A percentile compares a stretch with the other conserved stretches of the same genome.
phyloP scores from a whole-genome alignment of 37 sponge, comb jelly and placozoan species.

The Haliclona indistincta region DNA sequence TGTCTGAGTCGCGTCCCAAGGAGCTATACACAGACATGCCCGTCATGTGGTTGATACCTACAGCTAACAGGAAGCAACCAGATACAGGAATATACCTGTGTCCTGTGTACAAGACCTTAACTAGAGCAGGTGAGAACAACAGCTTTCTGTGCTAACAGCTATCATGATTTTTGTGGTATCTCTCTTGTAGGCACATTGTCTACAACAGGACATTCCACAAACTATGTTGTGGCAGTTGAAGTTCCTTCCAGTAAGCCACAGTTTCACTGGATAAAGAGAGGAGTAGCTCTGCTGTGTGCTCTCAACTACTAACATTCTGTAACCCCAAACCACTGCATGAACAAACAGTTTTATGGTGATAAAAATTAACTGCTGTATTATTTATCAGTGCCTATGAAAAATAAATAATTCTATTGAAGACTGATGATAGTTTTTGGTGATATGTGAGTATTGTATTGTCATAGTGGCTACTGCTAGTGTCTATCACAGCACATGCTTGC shows the following conservation, averaged over 20 bases:
- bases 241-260: conserved; percentile 78
- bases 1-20: conserved; percentile 93
- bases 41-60: conserved; percentile 88
- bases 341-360: no score
- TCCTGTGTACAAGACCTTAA: conserved; percentile 98
- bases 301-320: conserved; percentile 71
- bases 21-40: conserved; percentile 96
- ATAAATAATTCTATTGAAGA: no score
- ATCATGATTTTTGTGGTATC: not conserved
- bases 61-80: conserved; percentile 79
- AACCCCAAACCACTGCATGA: no score
- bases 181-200: no score
- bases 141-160: not conserved
- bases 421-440: no score
- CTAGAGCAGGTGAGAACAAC: conserved; percentile 83
- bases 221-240: conserved; percentile 85
- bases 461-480: no score
- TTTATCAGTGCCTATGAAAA: no score
- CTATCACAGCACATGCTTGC: no score
- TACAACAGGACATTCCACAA: conserved; percentile 84
- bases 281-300: conserved; percentile 87
- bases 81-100: conserved; percentile 84
- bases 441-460: no score
- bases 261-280: conserved; percentile 91
- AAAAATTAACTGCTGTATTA: no score